A percentile compares a stretch with the other conserved stretches of the same genome.
These are phyloP conservation scores for Tachina lurida DNA, from an alignment of 2,888 invertebrate genomes.

Conservation along the genomic window DNA sequence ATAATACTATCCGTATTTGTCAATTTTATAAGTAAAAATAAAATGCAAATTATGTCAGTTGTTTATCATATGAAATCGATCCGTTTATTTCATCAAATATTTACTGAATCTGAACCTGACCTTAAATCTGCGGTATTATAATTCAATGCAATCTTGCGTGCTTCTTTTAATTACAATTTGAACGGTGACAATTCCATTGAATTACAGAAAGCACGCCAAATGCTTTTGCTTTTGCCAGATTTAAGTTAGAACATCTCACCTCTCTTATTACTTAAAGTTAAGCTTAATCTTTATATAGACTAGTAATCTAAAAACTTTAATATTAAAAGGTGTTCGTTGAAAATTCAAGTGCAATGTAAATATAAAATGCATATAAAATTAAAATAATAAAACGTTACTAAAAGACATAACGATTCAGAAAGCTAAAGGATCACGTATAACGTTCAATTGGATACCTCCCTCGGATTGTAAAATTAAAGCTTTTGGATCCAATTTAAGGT, in stretches of 20 bases:
- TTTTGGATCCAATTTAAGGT: conserved; percentile 79
- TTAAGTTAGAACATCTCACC: neutral
- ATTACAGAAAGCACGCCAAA: conserved; percentile 23
- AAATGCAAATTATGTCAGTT: neutral
- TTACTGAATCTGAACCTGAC: conserved; percentile 1
- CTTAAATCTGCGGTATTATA: neutral
- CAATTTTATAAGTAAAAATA: neutral
- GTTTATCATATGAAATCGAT: neutral
- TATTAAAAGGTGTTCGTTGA: conserved; percentile 21
- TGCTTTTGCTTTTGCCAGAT: neutral
- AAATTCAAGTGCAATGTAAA: neutral
- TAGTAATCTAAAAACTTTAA: conserved; percentile 32
- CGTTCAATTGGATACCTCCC: conserved; percentile 79
- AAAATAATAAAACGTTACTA: neutral
- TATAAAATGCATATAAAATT: neutral
- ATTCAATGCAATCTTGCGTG: conserved; percentile 52
- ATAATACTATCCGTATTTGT: neutral
- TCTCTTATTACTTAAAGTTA: conserved; percentile 48
- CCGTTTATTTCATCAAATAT: conserved; percentile 3
- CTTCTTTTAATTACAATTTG: conserved; percentile 53
- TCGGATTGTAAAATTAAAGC: conserved; percentile 80
- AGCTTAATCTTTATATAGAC: conserved; percentile 17
- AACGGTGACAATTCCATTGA: conserved; percentile 53
- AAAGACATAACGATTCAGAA: conserved; percentile 18
- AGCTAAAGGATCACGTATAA: conserved; percentile 78